Base-by-base conservation (phyloP, 2,797 vertebrate species). In the Hyperoplus lanceolatus region DNA sequence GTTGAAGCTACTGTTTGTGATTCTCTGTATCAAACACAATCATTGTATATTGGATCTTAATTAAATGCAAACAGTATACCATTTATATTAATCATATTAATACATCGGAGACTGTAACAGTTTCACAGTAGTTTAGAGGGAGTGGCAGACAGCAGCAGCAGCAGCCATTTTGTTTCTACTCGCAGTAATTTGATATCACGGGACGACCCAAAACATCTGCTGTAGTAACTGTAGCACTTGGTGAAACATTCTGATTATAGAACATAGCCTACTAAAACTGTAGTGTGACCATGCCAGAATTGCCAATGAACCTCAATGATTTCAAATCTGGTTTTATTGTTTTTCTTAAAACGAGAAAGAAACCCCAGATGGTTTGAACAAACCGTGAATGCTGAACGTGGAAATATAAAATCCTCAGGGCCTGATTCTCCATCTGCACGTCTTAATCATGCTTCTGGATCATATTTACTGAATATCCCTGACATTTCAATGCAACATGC, bases 371-470 rank as follows among this genome's bases (percentile, higher is more conserved):
- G 83, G 87, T 72, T 79, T 58, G 11, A 71, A 42, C 68, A 79
- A 67, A 63, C 57, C 45, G 63, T 69, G 69, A 54, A 58, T 57
- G 43, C 55, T 14, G 16, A 57, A 48, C 55, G 42, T 43, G 76
- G 81, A 78, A 81, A 84, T 87, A 87, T 41, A 60, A 82, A 87
- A 75, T 50, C 73, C 59, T 16, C 55, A 62, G 73, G 81, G 75
- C 74, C 74, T 12, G 48, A 80, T 55, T 81, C 77, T 75, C 81
- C 83, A 85, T 90, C 81, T 91, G 83, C 61, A 82, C 41, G 5
- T 75, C 62, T 84, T 72, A 83, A 87, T 84, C 61, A 46, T 29
- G 64, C 60, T 50, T 73, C 60, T 82, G 82, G 54, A 75, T 70
- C 36, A 41, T 84, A 15, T 56, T 41, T 73, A 46, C 67, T 70